These are phyloP conservation scores for Chrosomus eos DNA, from an alignment of 2,797 vertebrate species.

Conservation along the genomic window DNA sequence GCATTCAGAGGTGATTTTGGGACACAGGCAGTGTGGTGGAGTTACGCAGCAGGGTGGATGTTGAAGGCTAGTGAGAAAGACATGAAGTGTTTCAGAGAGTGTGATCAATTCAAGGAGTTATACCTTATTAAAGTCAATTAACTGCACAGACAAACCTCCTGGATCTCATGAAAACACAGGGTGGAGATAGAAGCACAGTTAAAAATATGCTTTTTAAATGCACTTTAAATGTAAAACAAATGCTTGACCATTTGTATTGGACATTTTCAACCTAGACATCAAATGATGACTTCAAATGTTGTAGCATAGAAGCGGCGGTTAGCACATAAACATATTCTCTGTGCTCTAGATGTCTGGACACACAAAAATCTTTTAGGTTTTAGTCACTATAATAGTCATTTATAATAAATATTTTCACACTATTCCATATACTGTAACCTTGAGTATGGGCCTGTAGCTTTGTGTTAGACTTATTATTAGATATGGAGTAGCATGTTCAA, in stretches of 20 bases:
- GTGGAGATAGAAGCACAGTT: neutral
- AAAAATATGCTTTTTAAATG: too few relatives aligned
- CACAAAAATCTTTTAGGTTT: neutral
- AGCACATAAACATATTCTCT: neutral
- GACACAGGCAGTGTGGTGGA: constrained; percentile 5
- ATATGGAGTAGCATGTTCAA: neutral
- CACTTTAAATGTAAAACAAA: too few relatives aligned
- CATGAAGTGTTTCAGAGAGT: constrained; percentile 14
- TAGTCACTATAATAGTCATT: neutral
- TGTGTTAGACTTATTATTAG: neutral
- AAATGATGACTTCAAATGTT: too few relatives aligned
- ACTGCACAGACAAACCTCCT: constrained; percentile 22
- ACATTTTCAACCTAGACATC: too few relatives aligned
- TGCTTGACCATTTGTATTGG: too few relatives aligned
- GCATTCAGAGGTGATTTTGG: constrained; percentile 25
- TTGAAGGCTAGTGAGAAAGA: constrained; percentile 41
- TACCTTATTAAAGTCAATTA: constrained; percentile 31
- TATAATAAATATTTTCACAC: neutral
- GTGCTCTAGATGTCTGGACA: neutral
- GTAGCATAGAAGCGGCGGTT: too few relatives aligned
- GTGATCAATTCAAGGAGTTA: constrained; percentile 29
- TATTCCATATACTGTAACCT: neutral
- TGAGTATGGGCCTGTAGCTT: neutral
- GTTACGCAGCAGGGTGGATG: constrained; percentile 50
- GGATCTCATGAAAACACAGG: constrained; percentile 6